These are phyloP conservation scores for Cephalotes varians DNA, from an alignment of 2,888 invertebrate species.

Conservation along the genomic window DNA sequence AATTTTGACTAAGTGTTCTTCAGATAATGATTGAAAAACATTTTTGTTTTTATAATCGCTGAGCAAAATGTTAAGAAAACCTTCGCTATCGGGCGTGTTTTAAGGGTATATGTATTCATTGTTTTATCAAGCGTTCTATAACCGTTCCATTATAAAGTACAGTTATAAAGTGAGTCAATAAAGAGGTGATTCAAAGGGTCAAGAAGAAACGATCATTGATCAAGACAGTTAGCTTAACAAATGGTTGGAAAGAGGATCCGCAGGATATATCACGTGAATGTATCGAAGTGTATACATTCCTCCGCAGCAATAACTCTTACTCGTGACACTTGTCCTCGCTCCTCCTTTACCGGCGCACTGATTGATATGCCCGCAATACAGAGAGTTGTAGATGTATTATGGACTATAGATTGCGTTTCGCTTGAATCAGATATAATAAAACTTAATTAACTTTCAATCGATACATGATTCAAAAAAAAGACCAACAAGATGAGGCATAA, in stretches of 20 bases:
- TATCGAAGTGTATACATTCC: slow-evolving; percentile 25
- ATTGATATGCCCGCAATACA: slow-evolving; percentile 39
- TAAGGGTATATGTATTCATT: background rate
- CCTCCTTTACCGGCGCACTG: slow-evolving; percentile 30
- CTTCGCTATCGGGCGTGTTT: background rate
- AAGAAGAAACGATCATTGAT: slow-evolving; percentile 46
- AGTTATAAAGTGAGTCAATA: background rate
- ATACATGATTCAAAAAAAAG: background rate
- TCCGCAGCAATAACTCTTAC: slow-evolving; percentile 7
- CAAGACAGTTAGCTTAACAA: slow-evolving; percentile 59
- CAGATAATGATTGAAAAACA: background rate
- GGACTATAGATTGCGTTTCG: background rate
- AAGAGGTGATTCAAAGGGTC: background rate
- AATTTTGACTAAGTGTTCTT: background rate
- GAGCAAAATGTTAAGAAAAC: background rate
- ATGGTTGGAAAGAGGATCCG: slow-evolving; percentile 56
- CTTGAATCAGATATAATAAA: background rate
- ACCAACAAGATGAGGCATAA: background rate
- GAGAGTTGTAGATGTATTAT: slow-evolving; percentile 1
- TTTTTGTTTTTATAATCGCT: background rate
- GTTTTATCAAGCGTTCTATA: background rate
- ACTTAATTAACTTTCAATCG: background rate
- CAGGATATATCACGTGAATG: slow-evolving; percentile 32
- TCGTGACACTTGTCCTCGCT: slow-evolving; percentile 39
- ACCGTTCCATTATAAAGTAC: background rate